Evolutionary conservation across 2,797 vertebrate species (phyloP), one percentile per base, ranked within the genome.

Genomic region (Hapalemur alaotrensis): DNA sequence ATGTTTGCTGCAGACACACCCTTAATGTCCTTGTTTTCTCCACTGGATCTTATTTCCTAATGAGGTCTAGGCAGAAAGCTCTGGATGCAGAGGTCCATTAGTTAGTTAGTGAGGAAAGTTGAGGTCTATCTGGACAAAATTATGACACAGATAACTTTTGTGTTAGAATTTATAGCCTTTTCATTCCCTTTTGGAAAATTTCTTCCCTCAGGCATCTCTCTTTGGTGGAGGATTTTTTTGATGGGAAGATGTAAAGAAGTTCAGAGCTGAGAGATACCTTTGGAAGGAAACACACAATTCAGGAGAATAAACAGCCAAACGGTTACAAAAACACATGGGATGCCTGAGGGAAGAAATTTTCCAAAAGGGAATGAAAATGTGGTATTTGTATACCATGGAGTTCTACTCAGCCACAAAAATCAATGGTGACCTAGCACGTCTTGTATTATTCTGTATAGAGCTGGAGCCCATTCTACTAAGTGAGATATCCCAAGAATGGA

Each of bases 1-100:
- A 95, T 96, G 35, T 35, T 87, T 93, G 35, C 87, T 81, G n/a
- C 59, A 92, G 89, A 92, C 94, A 96, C 96, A 81, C 92, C 93
- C 83, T 94, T 97, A 84, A 72, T 95, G 75, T 84, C 80, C 61
- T 95, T 89, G 73, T 89, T 95, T 96, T 95, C 72, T 93, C 30
- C 54, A 73, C 30, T 80, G 50, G 20, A 43, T 90, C 54, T 89
- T 15, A 96, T 96, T 86, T 94, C 46, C 73, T 96, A 95, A 94
- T 84, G 92, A 96, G 67, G 48, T 79, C 32, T 90, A 75, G 41
- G 23, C 85, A 92, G 32, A 85, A 88, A 93, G 69, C 15, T 89
- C 43, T 95, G 22, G 22, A 79, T 50, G 10, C 75, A 20, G 30
- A 83, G 25, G 61, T 93, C 38, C 46, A 91, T 57, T 96, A 15